Evolutionary conservation across 2,888 invertebrate species (phyloP), one percentile per base, ranked within the genome.

Genomic region (Coronaproctus castanopsis): DNA sequence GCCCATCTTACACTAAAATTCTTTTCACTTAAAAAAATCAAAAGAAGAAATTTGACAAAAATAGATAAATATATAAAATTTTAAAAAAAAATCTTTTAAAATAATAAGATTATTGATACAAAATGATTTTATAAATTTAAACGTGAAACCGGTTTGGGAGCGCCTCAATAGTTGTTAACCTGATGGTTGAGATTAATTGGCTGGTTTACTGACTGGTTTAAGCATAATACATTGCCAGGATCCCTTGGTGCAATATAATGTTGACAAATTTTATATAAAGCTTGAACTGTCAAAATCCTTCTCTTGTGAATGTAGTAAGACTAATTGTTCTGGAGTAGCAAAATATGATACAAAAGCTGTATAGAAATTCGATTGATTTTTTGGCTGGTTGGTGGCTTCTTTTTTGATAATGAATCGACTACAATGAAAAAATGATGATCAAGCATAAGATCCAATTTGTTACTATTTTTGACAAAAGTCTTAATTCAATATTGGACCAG

Each of bases 401-500:
- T n/a, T 55, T 55, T 55, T 19, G 55, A 19, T 20, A 2, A 55
- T 3, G 55, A 2, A 19, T 55, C 55, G 14, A 55, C 24, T 10
- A 55, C 19, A 3, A 55, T 3, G 3, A 55, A 24, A 21, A 55
- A 55, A n/a, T 55, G 10, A 19, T 24, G 5, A 24, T 22, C 2
- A 3, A 8, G 19, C 3, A 55, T 8, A 21, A 23, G 54, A 21
- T 21, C 57, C 3, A 51, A 68, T 2, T 58, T 24, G 54, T 55
- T 21, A 59, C 66, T 67, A 64, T 65, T 50, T 58, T 61, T 59
- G 5, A 66, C 65, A 2, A 65, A 49, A 8, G 36, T 2, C 57
- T 66, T 66, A 21, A 67, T 65, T 68, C 67, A 1, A 66, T 58
- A 48, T 64, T 61, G n/a, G 62, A 63, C 66, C 66, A 69, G 63